Conservation (phyloP, 1,140 invertebrate genomes). For the Muscidifurax raptorellus region DNA sequence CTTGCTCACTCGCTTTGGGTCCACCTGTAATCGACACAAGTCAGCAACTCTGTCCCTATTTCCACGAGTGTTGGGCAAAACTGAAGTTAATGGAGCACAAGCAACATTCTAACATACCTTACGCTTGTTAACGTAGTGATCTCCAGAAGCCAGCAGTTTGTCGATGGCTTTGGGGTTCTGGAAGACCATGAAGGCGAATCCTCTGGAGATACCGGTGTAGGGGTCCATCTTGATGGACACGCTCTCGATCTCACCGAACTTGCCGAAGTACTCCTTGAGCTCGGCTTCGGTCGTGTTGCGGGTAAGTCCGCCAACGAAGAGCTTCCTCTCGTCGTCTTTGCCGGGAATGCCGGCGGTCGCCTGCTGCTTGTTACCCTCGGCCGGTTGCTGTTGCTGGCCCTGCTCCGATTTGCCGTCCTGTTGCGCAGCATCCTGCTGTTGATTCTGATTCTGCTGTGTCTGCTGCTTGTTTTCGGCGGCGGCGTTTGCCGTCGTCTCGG, state of each 20-base stretch:
- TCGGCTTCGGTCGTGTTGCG: slow-evolving; percentile 76
- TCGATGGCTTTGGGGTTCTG: slow-evolving; percentile 79
- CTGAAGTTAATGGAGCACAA: not conserved
- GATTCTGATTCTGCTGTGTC: not conserved
- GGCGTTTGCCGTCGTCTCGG: not conserved
- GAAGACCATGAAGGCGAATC: slow-evolving; percentile 85
- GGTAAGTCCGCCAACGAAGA: slow-evolving; percentile 75
- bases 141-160: slow-evolving; percentile 76
- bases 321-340: slow-evolving; percentile 75
- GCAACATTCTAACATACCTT: slow-evolving; percentile 68
- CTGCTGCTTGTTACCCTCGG: slow-evolving; percentile 59
- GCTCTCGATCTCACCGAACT: slow-evolving; percentile 81
- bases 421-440: not conserved
- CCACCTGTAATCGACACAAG: slow-evolving; percentile 69
- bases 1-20: slow-evolving; percentile 80
- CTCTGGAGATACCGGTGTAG: slow-evolving; percentile 79
- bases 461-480: slow-evolving; percentile 31
- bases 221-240: slow-evolving; percentile 82
- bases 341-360: slow-evolving; percentile 74
- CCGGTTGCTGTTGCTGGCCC: slow-evolving; percentile 55
- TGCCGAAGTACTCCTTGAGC: slow-evolving; percentile 79
- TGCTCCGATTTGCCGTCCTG: slow-evolving; percentile 43
- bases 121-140: slow-evolving; percentile 80
- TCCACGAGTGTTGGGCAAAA: not conserved
- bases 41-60: not conserved